These are phyloP conservation scores for Eclectus roratus DNA, from an alignment of 2,113 vertebrate genomes.

Conservation along the genomic window DNA sequence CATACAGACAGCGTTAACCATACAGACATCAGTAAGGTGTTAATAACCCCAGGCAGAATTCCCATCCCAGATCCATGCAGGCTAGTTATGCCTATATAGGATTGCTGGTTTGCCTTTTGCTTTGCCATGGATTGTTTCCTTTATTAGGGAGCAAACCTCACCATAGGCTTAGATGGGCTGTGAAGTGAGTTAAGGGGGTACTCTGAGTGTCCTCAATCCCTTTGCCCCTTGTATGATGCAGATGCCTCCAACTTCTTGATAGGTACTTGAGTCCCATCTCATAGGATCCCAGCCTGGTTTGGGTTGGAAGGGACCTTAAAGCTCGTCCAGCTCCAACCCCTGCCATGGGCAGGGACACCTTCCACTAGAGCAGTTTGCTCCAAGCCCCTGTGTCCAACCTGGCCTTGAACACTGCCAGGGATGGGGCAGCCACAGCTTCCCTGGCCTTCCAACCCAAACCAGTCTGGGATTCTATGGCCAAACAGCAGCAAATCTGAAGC, in stretches of 20 bases:
- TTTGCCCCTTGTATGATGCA: background rate
- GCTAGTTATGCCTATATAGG: background rate
- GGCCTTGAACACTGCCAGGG: no score
- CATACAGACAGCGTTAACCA: background rate
- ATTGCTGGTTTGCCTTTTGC: background rate
- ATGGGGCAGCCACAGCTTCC: no score
- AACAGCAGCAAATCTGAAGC: background rate
- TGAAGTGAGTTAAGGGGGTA: background rate
- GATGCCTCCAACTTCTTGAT: background rate
- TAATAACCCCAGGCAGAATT: background rate
- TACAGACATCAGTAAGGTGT: background rate
- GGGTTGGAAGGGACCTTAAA: background rate
- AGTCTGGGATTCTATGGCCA: background rate
- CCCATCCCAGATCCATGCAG: accelerated
- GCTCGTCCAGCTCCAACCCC: background rate
- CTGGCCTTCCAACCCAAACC: no score
- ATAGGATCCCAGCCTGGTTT: background rate
- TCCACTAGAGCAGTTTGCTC: no score
- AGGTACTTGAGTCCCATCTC: background rate
- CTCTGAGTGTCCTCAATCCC: background rate
- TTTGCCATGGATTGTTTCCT: background rate
- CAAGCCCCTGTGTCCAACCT: no score
- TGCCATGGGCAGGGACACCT: no score
- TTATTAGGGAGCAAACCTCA: background rate
- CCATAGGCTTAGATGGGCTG: background rate